Base-by-base conservation (phyloP, 2,888 invertebrate genomes). In the Stegophylla sp. region DNA sequence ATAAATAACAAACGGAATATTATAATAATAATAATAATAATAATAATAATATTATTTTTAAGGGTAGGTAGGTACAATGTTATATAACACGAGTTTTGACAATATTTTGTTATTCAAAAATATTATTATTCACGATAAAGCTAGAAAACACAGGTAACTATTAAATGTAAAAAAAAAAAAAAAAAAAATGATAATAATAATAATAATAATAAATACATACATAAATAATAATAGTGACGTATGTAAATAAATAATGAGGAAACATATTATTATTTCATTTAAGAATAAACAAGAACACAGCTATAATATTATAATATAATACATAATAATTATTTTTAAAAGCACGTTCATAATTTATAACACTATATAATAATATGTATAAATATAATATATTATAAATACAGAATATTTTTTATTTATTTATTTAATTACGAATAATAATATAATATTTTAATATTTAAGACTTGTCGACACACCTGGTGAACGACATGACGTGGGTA, bases 91-190 rank as follows among this genome's bases (percentile, higher is more conserved):
- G 41, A 48, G 34, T 71, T 53, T 71, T 53, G 51, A 69, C 20
- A 53, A 51, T 64, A 64, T n/a, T 10, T 63, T 28, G 15, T 51
- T 56, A 20, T 63, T n/a, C 12, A 61, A 61, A 64, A 64, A 23
- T 41, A 64, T 51, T 51, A 28, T 64, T 13, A 66, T 51, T 41
- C 41, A 75, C 41, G 51, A 53, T 56, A 53, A 73, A 66, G 75
- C 75, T 75, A 75, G 51, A 75, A 20, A 64, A 75, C 64, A 64
- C 23, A 75, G 75, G 75, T 75, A 75, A 75, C 75, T 75, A 75
- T 75, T 41, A 51, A 75, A n/a, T 64, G 53, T 64, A 75, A 66
- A 75, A 66, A 75, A 64, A 64, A 34, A 43, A 72, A 43, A 41
- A 56, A 23, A 43, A 28, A 45, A 61, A 20, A 74, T n/a, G n/a